Percentiles rank a stretch among this genome's conserved stretches.
Conservation (phyloP, 2,113 vertebrate genomes). For the Irena cyanogastra region DNA sequence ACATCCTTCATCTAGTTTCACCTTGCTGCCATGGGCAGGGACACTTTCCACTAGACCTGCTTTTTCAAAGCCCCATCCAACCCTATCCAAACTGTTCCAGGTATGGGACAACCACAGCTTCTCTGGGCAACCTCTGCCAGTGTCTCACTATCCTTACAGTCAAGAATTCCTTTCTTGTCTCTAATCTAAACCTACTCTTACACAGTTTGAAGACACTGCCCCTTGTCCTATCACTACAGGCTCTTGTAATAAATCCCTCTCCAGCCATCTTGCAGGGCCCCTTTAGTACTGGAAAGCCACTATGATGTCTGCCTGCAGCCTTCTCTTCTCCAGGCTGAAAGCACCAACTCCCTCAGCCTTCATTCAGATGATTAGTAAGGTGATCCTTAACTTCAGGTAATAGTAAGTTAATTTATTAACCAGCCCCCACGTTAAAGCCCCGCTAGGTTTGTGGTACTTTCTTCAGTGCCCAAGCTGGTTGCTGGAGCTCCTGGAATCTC, state of each 20-base stretch:
- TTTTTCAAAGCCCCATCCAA: background rate
- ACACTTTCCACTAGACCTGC: background rate
- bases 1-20: background rate
- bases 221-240: background rate
- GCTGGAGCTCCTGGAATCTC: background rate
- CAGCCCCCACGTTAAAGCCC: background rate
- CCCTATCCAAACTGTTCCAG: background rate
- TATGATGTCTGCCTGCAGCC: background rate
- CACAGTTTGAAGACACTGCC: background rate
- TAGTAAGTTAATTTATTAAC: background rate
- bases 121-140: background rate
- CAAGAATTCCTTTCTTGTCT: background rate
- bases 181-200: background rate
- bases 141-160: background rate
- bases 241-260: background rate
- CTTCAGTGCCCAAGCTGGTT: background rate
- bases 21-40: background rate
- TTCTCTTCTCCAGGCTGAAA: background rate
- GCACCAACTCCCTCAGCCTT: background rate
- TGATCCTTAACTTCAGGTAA: background rate
- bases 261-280: background rate
- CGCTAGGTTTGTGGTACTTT: fast-evolving
- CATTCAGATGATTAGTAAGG: background rate
- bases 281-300: background rate
- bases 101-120: background rate